Conservation (phyloP, 1,140 invertebrate genomes). For the Choristoneura fumiferana region DNA sequence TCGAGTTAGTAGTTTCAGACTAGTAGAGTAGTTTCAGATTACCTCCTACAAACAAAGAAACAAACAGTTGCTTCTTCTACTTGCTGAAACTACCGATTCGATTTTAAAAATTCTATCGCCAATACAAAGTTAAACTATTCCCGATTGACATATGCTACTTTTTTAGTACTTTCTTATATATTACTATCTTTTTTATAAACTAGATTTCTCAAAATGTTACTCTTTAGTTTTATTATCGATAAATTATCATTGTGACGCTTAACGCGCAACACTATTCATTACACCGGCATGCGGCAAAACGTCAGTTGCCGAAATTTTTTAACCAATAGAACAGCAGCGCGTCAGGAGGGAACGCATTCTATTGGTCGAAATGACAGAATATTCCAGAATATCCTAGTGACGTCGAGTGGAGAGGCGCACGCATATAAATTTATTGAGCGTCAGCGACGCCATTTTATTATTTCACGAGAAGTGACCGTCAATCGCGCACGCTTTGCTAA, state of each 20-base stretch:
- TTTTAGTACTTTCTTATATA: too few species aligned
- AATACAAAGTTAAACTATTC: too few species aligned
- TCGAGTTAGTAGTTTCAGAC: too few species aligned
- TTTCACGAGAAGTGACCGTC: slow-evolving; percentile 67
- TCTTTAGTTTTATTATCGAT: neutral
- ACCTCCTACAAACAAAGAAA: too few species aligned
- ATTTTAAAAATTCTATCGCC: too few species aligned
- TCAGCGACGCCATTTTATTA: slow-evolving; percentile 60
- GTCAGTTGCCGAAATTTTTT: slow-evolving; percentile 1
- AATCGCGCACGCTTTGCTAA: slow-evolving; percentile 73
- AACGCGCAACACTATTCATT: neutral
- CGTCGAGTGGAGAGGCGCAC: slow-evolving; percentile 43
- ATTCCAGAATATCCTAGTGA: slow-evolving; percentile 69
- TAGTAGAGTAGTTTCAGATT: too few species aligned
- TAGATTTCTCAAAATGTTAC: too few species aligned
- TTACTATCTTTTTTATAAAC: too few species aligned
- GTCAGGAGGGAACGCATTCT: slow-evolving; percentile 20
- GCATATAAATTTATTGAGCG: slow-evolving; percentile 47
- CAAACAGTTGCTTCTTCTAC: too few species aligned
- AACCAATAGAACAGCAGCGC: slow-evolving; percentile 44
- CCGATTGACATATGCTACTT: too few species aligned
- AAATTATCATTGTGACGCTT: neutral
- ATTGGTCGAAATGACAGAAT: slow-evolving; percentile 58
- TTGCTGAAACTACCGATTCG: too few species aligned
- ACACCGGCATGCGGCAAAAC: slow-evolving; percentile 4